Evolutionary conservation across 1,140 invertebrate genomes (phyloP).

Genomic region (Caenorhabditis remanei): DNA sequence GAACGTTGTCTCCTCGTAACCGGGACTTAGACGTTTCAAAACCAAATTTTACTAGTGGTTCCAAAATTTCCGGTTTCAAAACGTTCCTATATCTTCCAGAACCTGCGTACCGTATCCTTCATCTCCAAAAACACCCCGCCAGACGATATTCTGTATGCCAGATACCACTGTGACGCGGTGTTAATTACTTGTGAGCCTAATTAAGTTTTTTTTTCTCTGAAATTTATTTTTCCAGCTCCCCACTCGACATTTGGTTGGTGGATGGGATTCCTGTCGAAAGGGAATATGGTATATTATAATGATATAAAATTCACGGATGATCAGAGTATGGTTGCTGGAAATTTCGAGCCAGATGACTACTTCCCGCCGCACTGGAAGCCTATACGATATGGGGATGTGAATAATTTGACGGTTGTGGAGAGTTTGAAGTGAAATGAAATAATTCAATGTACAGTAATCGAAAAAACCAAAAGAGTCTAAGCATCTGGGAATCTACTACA

Average conservation of each 20-base stretch:
- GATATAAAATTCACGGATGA: background rate
- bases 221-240: background rate
- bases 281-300: background rate
- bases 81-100: background rate
- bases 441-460: no score
- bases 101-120: background rate
- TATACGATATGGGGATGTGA: background rate
- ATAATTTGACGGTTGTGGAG: background rate
- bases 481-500: no score
- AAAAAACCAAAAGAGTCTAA: no score
- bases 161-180: background rate
- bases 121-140: background rate
- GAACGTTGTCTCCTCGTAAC: no score
- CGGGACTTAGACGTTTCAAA: no score
- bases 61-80: no score
- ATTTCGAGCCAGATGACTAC: background rate
- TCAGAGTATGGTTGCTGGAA: background rate
- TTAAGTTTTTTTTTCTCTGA: background rate
- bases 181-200: background rate
- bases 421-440: background rate
- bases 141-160: background rate
- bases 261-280: background rate
- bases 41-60: no score
- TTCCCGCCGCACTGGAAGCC: background rate
- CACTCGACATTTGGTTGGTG: slow-evolving; percentile 7